Conservation (phyloP, 2,888 invertebrate species). For the Nomada fabriciana region DNA sequence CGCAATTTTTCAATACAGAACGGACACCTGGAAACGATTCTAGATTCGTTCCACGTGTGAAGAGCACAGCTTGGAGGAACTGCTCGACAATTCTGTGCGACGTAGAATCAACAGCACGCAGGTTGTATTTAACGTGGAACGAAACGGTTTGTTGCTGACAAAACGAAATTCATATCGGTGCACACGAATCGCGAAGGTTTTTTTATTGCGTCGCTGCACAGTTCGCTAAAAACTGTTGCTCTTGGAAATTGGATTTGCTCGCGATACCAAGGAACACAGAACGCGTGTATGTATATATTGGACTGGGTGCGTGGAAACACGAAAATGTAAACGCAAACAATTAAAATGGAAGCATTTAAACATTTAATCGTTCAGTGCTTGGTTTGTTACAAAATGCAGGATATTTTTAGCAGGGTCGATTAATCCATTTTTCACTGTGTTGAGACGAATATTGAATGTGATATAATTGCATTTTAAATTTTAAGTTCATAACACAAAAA, state of each 20-base stretch:
- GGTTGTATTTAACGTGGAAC: slow-evolving; percentile 36
- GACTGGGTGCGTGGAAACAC: no score
- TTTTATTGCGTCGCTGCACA: slow-evolving; percentile 5
- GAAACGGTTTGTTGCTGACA: slow-evolving; percentile 24
- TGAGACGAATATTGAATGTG: no score
- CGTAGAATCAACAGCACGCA: slow-evolving; percentile 20
- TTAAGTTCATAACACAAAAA: no score
- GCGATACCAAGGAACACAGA: background rate
- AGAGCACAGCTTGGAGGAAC: background rate
- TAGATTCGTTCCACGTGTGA: background rate
- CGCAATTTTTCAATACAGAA: background rate
- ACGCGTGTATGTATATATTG: no score
- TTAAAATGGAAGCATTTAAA: no score
- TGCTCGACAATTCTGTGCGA: slow-evolving; percentile 7
- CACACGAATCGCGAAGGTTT: slow-evolving; percentile 11
- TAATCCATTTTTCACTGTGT: no score
- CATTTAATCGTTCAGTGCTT: no score
- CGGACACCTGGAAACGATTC: background rate
- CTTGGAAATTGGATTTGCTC: slow-evolving; percentile 19
- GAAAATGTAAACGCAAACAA: no score
- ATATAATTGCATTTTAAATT: no score
- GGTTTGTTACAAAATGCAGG: no score
- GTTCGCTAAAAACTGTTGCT: slow-evolving; percentile 22
- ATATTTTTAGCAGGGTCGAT: no score
- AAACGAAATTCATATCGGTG: slow-evolving; percentile 28